Base-by-base conservation (phyloP, 2,888 invertebrate species). In the Actias luna region DNA sequence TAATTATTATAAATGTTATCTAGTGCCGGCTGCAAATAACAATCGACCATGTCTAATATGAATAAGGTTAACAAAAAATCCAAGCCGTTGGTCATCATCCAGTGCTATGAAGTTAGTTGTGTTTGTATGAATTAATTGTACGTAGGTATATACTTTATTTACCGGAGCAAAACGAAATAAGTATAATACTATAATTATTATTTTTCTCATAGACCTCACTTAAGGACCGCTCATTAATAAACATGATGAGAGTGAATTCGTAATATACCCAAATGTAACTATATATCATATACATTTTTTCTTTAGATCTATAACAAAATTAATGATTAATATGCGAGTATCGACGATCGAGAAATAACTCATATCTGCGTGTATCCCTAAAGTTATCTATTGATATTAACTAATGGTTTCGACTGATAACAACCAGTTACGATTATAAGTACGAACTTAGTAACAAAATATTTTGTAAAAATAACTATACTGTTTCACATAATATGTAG, bases 71-170 rank as follows among this genome's bases (percentile, higher is more conserved):
- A 71, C 66, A 65, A 65, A 29, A 87, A 84, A 78, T 82, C 84
- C 18, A 93, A 93, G 77, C 94, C 94, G 59, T 75, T 94, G 66
- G 93, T 94, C 73, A 83, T 93, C 63, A 91, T 94, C 72, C 94
- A 94, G 80, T 94, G 94, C 76, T 94, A 94, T 74, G 93, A 94
- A 93, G 94, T 94, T 89, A 94, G 94, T 93, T 42, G 22, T 42
- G 22, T 55, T 55, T 55, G 55, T 69, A 63, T 61, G 62, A 62
- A 29, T 29, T 55, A 55, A 55, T 27, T 29, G 2, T 55, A 55
- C 29, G 46, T 50, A 66, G 63, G 59, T 68, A 63, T 67, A 66
- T 64, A 67, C 63, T 62, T 69, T 74, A 68, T 74, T 72, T 79
- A 80, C 74, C 78, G 68, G 79, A 82, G 80, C 79, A 79, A 72